Evolutionary conservation across 1,140 invertebrate species (phyloP), one percentile per base, ranked within the genome.

Genomic region (Drosophila nannoptera): DNA sequence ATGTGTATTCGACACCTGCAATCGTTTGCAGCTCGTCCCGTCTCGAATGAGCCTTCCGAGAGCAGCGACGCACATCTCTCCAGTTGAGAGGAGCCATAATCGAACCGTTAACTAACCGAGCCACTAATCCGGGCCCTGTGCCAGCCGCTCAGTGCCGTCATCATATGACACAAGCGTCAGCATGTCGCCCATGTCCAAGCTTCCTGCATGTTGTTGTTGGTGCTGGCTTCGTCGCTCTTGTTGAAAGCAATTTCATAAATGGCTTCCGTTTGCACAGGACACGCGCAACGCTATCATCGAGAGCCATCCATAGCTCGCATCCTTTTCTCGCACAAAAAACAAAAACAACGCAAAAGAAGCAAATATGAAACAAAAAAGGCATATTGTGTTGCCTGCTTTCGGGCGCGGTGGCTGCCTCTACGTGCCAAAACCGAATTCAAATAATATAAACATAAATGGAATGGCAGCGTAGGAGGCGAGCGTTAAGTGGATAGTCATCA

Each of bases 201-300:
- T 62, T 68, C 65, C 68, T 48, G 54, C 63, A 71, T 55, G 45
- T 62, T 73, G 56, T 69, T 75, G 45, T 42, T 50, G 36, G 11
- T 43, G 32, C 11, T 64, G 12, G 31, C 36, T 55, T 33, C 61
- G 46, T 38, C 54, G 55, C 42, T 73, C 56, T 66, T 69, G 73
- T 84, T 75, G 73, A 80, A 77, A 80, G 76, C 81, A 83, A 83
- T 83, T 83, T 84, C 65, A 80, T 84, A 84, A 83, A 83, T 83
- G 80, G 80, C 80, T 83, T 86, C 80, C 73, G 73, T 74, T 86
- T 52, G 72, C 68, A 76, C 62, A 75, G 63, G 71, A 83, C 80
- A 83, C 80, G 76, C 73, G 69, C 73, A 62, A 66, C 33, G 52
- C 7, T 46, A 36, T 36, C 56, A 58, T 46, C 31, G 42, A 48